Base-by-base conservation (phyloP, 2,113 vertebrate genomes). In the Crypturellus undulatus region DNA sequence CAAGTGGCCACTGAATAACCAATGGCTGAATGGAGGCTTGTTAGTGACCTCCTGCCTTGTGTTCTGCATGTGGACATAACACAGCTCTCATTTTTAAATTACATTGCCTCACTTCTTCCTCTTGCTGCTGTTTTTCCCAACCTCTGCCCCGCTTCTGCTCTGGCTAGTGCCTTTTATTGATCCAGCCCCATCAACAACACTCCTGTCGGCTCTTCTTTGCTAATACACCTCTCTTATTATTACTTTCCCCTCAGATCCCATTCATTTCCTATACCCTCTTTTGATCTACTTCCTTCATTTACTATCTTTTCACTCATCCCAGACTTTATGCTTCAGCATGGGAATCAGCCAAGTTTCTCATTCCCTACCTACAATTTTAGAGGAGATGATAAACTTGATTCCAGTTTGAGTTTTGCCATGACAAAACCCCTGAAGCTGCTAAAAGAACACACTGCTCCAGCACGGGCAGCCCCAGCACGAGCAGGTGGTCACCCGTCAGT, bases 21-120 rank as follows among this genome's bases (percentile, higher is more conserved):
- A 30, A 1, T 0, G 0, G 45, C 77, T 78, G n/a, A 81, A 84
- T 13, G 8, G 1, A 1, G 36, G 16, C 14, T 2, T 1, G 0
- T 54, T 47, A 16, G 24, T 19, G 51, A 15, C 40, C 2, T 0
- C 6, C 49, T 77, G 43, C 49, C 24, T 83, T 8, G 19, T 25
- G 36, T 54, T 58, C 5, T 25, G 13, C 30, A 8, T 0, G 12
- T 38, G 51, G 18, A 14, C 87, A 19, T 45, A 64, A 45, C 36
- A 73, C 4, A 0, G 2, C 34, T 63, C 30, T 9, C 30, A 5
- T 38, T 73, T 86, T 68, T 72, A 38, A 9, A 17, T 76, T n/a
- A 43, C n/a, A 58, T 71, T 24, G 18, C 26, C 6, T 25, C 7
- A 10, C 26, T 86, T 47, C 9, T 52, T 43, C 81, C 47, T 18